Conservation (phyloP, 64 coral and sea anemone species). For the Dendrophyllia cribrosa region DNA sequence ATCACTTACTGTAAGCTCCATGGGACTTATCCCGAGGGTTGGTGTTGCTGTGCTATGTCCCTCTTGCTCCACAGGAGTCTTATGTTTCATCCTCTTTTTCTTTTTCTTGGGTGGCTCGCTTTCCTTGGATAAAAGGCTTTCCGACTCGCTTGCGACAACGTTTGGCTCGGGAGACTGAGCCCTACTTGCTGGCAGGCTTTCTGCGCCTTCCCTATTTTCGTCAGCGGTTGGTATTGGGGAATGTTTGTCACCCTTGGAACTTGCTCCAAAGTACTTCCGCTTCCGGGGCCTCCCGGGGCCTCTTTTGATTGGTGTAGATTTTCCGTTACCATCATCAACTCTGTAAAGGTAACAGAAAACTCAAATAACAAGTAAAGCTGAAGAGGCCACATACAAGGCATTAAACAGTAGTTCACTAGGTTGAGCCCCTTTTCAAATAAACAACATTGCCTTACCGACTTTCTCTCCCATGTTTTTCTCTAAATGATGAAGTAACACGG, state of each 20-base stretch:
- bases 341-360: conserved; percentile 13
- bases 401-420: no score
- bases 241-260: conserved; percentile 58
- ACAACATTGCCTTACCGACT: no score
- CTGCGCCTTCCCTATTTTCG: conserved; percentile 34
- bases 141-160: conserved; percentile 69
- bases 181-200: conserved; percentile 28
- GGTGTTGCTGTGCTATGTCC: background rate
- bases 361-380: background rate
- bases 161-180: conserved; percentile 56
- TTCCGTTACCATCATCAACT: conserved; percentile 76
- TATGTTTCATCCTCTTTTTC: conserved; percentile 67
- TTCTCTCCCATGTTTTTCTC: no score
- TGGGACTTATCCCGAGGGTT: background rate
- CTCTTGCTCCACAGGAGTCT: conserved; percentile 20
- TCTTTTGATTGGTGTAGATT: conserved; percentile 86
- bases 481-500: no score
- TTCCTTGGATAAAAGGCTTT: conserved; percentile 69
- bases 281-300: conserved; percentile 95
- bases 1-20: background rate
- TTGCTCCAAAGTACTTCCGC: conserved; percentile 91
- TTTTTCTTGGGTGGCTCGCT: conserved; percentile 79
- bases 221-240: conserved; percentile 53
- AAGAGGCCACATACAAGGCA: background rate
- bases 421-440: no score